Conservation (phyloP, 2,797 vertebrate species). For the Syngnathus acus region DNA sequence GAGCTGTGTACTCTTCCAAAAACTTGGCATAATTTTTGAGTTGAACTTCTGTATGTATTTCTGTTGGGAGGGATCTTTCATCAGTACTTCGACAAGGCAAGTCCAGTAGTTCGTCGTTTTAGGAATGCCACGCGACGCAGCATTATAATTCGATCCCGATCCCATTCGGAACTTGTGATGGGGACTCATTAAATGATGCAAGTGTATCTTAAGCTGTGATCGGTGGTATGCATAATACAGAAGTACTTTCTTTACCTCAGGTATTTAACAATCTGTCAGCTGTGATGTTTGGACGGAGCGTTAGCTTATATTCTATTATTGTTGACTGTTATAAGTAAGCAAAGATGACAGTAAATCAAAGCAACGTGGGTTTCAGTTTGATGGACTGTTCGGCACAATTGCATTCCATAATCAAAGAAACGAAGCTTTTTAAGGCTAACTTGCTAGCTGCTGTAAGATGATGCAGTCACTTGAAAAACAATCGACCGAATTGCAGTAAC, state of each 20-base stretch:
- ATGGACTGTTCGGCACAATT: not conserved
- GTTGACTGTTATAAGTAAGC: not conserved
- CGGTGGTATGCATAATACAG: not conserved
- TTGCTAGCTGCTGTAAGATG: constrained; percentile 29
- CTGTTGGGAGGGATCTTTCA: constrained; percentile 46
- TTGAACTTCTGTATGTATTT: constrained; percentile 97
- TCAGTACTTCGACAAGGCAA: not conserved
- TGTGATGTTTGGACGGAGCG: not conserved
- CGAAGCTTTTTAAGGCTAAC: constrained; percentile 1
- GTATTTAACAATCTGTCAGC: not conserved
- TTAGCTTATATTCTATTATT: not conserved
- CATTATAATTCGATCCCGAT: not conserved
- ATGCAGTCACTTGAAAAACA: not conserved
- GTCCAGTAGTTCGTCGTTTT: too few species aligned
- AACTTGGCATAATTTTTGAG: constrained; percentile 94
- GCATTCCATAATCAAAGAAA: constrained; percentile 18
- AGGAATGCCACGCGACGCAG: not conserved
- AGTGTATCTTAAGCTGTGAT: not conserved
- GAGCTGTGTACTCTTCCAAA: constrained; percentile 89
- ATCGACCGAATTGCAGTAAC: constrained; percentile 25
- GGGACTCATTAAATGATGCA: not conserved
- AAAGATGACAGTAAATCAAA: not conserved
- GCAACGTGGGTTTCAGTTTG: not conserved
- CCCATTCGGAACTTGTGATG: not conserved
- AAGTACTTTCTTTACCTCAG: not conserved